Base-by-base conservation (phyloP, 1,140 invertebrate genomes). In the Anastrepha obliqua region DNA sequence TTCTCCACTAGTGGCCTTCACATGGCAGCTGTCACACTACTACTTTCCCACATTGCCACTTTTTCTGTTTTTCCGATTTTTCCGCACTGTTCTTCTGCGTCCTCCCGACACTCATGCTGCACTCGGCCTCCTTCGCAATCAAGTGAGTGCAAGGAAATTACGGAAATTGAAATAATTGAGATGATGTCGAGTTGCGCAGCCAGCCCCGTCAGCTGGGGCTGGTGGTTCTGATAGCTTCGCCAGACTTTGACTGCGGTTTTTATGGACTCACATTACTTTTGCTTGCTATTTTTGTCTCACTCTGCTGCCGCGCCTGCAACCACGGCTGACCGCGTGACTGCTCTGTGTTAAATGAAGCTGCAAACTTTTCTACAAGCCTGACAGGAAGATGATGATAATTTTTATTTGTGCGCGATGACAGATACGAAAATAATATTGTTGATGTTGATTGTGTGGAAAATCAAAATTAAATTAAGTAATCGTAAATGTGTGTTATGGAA, bases 121-220 rank as follows among this genome's bases (percentile, higher is more conserved):
- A 62, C 9, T 62, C n/a, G 47, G 74, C 20, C 47, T 7, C n/a
- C 74, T 55, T 13, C 2, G 74, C 74, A 55, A 58, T 81, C 51
- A 81, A 55, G 47, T 81, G 74, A 81, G 47, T 81, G 74, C 44
- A 81, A 81, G 74, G 74, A 81, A 81, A 81, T 81, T 81, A 29
- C 47, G 20, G 47, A 81, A 81, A 81, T 81, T 55, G 74, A 81
- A 55, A 81, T 81, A 81, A 81, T 81, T 81, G 74, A 81, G 74
- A 81, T 55, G 47, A 29, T 55, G 74, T 51, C 20, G 47, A 55
- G n/a, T 29, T 58, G 74, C 74, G 47, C 42, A 51, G 9, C n/a
- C 44, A 42, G 44, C 74, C 47, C 70, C 17, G 15, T 74, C 44
- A 44, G 70, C 55, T 51, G 17, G 17, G 47, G 74, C 42, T 20